Evolutionary conservation across 2,888 invertebrate genomes (phyloP).

Genomic region (Sinotaia quadrata): DNA sequence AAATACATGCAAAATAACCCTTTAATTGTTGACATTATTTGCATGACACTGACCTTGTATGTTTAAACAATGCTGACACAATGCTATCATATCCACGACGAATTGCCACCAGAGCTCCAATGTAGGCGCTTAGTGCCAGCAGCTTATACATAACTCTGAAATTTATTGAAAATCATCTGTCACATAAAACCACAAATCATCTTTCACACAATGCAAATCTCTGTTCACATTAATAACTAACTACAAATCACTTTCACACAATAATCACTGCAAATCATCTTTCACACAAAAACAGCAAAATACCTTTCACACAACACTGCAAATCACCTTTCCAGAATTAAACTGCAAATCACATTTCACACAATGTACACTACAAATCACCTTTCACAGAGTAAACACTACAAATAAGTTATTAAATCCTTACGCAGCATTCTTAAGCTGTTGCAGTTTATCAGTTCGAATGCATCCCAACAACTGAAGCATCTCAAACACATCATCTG

Average conservation of each 20-base stretch:
- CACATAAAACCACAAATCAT: not conserved
- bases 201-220: not conserved
- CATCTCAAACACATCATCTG: constrained; percentile 61
- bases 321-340: no score
- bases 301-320: not conserved
- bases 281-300: not conserved
- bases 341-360: no score
- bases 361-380: no score
- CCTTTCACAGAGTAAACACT: no score
- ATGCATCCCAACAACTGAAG: constrained; percentile 66
- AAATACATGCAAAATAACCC: no score
- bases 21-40: no score
- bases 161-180: constrained; percentile 22
- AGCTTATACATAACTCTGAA: constrained; percentile 63
- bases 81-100: constrained; percentile 63
- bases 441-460: constrained; percentile 65
- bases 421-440: constrained; percentile 57
- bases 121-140: constrained; percentile 64
- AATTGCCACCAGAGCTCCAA: constrained; percentile 70
- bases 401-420: no score
- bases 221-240: no score
- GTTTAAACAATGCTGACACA: constrained; percentile 63
- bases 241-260: not conserved
- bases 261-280: not conserved
- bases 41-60: constrained; percentile 64